Conservation (phyloP, 2,113 vertebrate genomes). For the Serinus canaria region DNA sequence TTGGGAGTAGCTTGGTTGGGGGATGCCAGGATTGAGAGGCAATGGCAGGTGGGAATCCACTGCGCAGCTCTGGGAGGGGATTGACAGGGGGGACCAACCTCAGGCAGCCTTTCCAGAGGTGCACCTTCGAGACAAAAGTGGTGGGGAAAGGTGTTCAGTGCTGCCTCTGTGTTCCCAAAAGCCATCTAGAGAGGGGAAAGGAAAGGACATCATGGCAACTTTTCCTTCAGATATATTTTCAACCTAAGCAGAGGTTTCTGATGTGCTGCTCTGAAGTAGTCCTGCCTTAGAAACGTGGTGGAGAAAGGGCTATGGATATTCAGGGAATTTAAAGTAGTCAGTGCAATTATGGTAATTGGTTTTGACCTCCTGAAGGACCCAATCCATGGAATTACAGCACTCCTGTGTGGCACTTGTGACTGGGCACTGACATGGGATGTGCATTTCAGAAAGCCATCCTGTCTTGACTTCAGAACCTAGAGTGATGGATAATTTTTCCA, state of each 20-base stretch:
- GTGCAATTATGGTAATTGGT: constrained; percentile 46
- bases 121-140: fast-evolving
- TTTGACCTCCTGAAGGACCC: constrained; percentile 42
- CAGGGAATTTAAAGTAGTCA: constrained; percentile 18
- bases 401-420: fast-evolving
- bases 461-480: not conserved
- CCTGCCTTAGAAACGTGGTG: not conserved
- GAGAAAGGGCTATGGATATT: not conserved
- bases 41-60: not conserved
- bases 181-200: not conserved
- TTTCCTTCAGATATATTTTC: not conserved
- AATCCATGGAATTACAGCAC: not conserved
- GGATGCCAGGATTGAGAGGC: not conserved
- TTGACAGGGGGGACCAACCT: not conserved
- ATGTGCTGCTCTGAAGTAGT: not conserved
- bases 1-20: not conserved
- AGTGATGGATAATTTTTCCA: constrained; percentile 41
- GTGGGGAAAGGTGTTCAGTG: not conserved
- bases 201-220: not conserved
- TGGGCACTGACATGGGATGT: not conserved
- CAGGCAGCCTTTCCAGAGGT: not conserved
- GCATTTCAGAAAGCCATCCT: constrained; percentile 21
- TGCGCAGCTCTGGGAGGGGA: not conserved
- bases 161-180: not conserved
- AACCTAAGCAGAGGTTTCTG: not conserved